Base-by-base conservation (phyloP, 2,113 vertebrate genomes). In the Pluvianellus socialis region DNA sequence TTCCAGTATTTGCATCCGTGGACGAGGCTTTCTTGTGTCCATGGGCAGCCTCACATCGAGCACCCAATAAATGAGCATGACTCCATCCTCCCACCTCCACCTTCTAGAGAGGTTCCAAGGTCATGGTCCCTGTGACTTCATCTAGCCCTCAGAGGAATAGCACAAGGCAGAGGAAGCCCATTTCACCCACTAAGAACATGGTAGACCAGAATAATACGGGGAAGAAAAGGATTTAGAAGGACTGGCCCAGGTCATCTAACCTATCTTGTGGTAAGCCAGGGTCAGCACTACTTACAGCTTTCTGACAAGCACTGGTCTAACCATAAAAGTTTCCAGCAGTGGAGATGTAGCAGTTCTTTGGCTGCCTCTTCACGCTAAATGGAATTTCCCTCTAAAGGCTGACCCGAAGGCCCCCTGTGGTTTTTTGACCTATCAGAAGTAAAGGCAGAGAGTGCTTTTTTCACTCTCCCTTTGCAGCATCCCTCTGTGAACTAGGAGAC, bases 401-500 rank as follows among this genome's bases (percentile, higher is more conserved):
- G 40, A 72, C 56, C 79, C 9, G 18, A 40, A 18, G 14, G 15
- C 13, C 5, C 12, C 14, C 9, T 32, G 61, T 89, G 47, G 53
- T 55, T 89, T 91, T 27, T 52, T 61, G 44, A 79, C 16, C 72
- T 61, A 44, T 9, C 33, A 82, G 27, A 95, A 91, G 63, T 95
- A 89, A 94, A 72, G 19, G 79, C 44, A 65, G 35, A 73, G n/a
- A 79, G 47, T 45, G 59, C 8, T 86, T 94, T 83, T 96, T 96
- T 94, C 70, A 95, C 93, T 95, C 96, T 95, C 91, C 44, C 21
- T 96, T 92, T 0, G 0, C n/a, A 89, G 4, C 67, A 77, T 27
- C 62, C 30, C 13, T 72, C 23, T 47, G 15, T 59, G 28, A 4
- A 52, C 53, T 67, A 73, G 45, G 8, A 86, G 17, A 80, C 16